Percentiles rank a stretch among this genome's conserved stretches.
These are phyloP conservation scores for Phymorhynchus buccinoides DNA, from an alignment of 1,140 invertebrate species.

Conservation along the genomic window DNA sequence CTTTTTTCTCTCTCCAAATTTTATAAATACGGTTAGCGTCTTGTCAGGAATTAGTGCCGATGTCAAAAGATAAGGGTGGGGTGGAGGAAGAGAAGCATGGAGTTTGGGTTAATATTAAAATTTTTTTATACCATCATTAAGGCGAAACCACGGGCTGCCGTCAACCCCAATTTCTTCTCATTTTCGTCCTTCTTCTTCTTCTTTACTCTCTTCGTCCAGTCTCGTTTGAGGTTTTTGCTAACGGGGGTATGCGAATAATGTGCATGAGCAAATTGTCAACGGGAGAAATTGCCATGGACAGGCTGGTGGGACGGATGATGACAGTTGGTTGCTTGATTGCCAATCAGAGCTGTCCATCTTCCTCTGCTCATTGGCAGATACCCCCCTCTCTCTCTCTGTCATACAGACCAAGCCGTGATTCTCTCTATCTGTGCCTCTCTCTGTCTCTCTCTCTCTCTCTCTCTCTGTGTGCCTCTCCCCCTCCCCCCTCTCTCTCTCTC, in stretches of 20 bases:
- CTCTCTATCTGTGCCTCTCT: not conserved
- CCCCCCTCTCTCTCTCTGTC: not conserved
- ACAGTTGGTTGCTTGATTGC: not conserved
- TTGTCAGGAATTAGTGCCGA: constrained; percentile 33
- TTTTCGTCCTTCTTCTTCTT: not conserved
- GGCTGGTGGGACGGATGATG: constrained; percentile 23
- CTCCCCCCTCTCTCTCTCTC: not conserved
- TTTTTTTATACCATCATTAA: constrained; percentile 33
- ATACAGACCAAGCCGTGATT: not conserved
- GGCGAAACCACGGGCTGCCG: not conserved
- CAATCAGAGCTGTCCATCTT: not conserved
- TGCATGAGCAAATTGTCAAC: constrained; percentile 26
- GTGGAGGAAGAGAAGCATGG: not conserved
- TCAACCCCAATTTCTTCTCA: constrained; percentile 25
- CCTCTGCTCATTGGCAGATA: constrained; percentile 9
- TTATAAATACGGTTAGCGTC: constrained; percentile 14
- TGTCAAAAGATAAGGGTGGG: constrained; percentile 35
- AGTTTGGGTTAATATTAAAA: too few relatives aligned
- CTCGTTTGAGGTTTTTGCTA: too few relatives aligned
- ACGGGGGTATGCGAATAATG: constrained; percentile 9
- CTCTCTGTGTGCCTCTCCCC: not conserved
- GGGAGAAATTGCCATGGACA: constrained; percentile 15
- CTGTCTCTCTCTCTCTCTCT: not conserved
- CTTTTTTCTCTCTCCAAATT: not conserved
- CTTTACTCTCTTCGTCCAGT: not conserved